Evolutionary conservation across 2,113 vertebrate species (phyloP).

Genomic region (Bombycilla garrulus): DNA sequence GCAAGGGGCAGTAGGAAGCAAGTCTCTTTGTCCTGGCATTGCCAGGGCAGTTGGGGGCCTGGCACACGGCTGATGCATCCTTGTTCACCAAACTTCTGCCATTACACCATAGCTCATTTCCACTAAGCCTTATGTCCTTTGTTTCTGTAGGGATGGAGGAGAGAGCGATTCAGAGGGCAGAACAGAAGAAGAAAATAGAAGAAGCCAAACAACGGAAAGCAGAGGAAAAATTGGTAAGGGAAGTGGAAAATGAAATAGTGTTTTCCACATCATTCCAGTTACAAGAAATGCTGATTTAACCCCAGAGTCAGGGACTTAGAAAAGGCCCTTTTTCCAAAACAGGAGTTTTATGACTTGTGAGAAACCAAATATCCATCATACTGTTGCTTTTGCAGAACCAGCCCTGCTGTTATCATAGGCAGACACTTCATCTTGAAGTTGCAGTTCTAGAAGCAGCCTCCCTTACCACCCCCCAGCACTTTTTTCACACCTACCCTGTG

Average conservation of each 20-base stretch:
- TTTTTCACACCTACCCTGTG: neutral
- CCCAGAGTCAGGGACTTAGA: neutral
- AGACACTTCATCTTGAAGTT: neutral
- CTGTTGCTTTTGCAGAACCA: neutral
- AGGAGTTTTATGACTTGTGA: neutral
- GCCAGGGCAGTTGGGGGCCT: neutral
- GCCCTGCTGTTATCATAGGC: neutral
- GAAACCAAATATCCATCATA: neutral
- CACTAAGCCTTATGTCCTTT: neutral
- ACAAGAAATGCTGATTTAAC: neutral
- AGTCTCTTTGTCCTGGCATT: neutral
- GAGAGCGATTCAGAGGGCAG: conserved; percentile 81
- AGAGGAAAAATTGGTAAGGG: conserved; percentile 83
- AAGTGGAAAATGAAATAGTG: neutral
- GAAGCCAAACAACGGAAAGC: conserved; percentile 81
- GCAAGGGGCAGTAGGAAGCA: neutral
- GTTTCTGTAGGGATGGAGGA: conserved; percentile 87
- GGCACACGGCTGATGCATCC: neutral
- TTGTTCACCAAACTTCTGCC: neutral
- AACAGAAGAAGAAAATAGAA: conserved; percentile 81
- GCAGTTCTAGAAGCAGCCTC: neutral
- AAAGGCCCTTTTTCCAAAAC: neutral
- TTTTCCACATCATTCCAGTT: neutral
- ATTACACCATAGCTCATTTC: neutral
- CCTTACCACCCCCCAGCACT: neutral